phyloP scores from a whole-genome alignment of 2,888 invertebrate species.

The Abrostola tripartita region DNA sequence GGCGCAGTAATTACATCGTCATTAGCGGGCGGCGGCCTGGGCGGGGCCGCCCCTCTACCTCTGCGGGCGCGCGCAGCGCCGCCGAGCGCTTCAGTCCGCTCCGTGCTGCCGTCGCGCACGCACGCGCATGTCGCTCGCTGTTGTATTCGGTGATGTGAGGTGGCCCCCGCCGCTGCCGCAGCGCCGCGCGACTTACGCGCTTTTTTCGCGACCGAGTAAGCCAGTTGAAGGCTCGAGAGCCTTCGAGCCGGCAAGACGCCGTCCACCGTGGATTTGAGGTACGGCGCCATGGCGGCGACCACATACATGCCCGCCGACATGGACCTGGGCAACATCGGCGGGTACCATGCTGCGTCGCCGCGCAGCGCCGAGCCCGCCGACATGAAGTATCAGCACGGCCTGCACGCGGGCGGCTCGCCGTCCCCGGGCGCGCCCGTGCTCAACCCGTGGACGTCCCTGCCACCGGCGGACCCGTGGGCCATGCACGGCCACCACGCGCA shows the following conservation, averaged over 20 bases:
- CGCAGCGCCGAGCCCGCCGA: constrained; percentile 96
- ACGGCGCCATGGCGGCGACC: constrained; percentile 98
- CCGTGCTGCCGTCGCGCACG: constrained; percentile 88
- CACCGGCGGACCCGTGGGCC: constrained; percentile 94
- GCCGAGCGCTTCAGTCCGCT: constrained; percentile 82
- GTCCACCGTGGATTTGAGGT: constrained; percentile 89
- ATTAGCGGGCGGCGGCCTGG: constrained; percentile 79
- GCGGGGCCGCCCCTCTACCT: constrained; percentile 77
- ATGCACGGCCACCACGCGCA: constrained; percentile 94
- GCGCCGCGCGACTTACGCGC: constrained; percentile 84
- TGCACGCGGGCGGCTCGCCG: constrained; percentile 91
- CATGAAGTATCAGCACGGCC: constrained; percentile 98
- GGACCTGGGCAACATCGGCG: constrained; percentile 94
- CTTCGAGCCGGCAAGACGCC: constrained; percentile 90
- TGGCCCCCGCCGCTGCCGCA: constrained; percentile 87
- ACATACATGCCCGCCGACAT: constrained; percentile 97
- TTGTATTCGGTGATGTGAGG: constrained; percentile 84
- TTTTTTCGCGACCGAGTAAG: constrained; percentile 81
- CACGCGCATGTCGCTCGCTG: constrained; percentile 89
- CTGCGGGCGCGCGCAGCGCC: constrained; percentile 79
- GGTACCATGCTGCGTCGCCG: constrained; percentile 95
- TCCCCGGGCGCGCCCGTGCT: constrained; percentile 88
- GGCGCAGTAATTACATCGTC: constrained; percentile 77
- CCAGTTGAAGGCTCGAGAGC: constrained; percentile 87
- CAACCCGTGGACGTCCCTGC: constrained; percentile 95